Percentiles rank a stretch among this genome's conserved stretches.
Evolutionary conservation across 2,888 invertebrate species (phyloP).

Genomic region (Cryptosula pallasiana): DNA sequence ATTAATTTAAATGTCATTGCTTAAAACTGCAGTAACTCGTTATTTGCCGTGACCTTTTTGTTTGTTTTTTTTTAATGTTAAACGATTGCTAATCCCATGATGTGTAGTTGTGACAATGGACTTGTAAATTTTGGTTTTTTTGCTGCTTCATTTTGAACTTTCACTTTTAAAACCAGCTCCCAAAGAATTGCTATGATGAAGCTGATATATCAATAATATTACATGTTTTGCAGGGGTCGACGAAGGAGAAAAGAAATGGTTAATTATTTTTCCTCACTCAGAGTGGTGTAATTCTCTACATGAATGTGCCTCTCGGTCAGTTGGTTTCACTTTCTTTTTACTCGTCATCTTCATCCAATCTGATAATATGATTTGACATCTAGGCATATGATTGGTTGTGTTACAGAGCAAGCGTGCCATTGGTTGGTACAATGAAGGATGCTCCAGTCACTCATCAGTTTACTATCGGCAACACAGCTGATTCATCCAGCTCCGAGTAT

Average conservation of each 20-base stretch:
- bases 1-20: too few relatives aligned
- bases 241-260: slow-evolving; percentile 14
- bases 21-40: too few relatives aligned
- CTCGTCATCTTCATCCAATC: not conserved
- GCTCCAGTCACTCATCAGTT: slow-evolving; percentile 13
- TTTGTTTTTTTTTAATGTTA: too few relatives aligned
- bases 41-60: too few relatives aligned
- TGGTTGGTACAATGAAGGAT: not conserved
- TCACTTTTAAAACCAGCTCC: too few relatives aligned
- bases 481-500: not conserved
- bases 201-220: too few relatives aligned
- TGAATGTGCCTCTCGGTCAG: not conserved
- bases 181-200: too few relatives aligned
- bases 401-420: not conserved
- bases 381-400: too few relatives aligned
- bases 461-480: not conserved
- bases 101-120: too few relatives aligned
- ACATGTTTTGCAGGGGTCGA: not conserved
- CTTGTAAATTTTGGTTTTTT: too few relatives aligned
- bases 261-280: not conserved
- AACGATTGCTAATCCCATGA: too few relatives aligned
- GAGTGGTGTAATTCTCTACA: slow-evolving; percentile 3
- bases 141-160: too few relatives aligned
- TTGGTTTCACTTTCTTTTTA: not conserved
- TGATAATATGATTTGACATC: not conserved